Percentiles rank a stretch among this genome's conserved stretches.
Conservation (phyloP, 2,888 invertebrate species). For the Stenurella melanura region DNA sequence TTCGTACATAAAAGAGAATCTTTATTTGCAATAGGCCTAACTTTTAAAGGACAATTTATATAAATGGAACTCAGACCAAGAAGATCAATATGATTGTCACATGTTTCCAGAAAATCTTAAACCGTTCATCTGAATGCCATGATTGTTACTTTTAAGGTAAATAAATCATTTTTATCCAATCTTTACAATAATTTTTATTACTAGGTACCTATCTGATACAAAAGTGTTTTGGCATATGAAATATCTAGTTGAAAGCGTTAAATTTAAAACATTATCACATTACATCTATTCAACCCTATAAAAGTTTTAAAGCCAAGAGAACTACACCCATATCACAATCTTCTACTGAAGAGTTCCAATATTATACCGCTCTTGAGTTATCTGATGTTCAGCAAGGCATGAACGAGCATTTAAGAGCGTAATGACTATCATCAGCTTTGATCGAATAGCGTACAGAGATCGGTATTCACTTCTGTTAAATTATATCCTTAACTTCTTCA, state of each 20-base stretch:
- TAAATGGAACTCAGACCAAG: too few species aligned
- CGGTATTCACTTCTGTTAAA: conserved; percentile 42
- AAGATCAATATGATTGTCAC: too few species aligned
- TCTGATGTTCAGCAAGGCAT: conserved; percentile 47
- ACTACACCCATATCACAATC: conserved; percentile 18
- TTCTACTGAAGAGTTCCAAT: conserved; percentile 4
- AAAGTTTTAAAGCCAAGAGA: conserved; percentile 11
- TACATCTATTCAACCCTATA: conserved; percentile 11
- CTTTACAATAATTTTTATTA: too few species aligned
- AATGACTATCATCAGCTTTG: conserved; percentile 68
- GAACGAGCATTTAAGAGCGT: conserved; percentile 62
- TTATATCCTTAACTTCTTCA: conserved; percentile 40
- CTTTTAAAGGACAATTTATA: too few species aligned
- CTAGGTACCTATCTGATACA: too few species aligned
- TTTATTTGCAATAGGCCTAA: too few species aligned
- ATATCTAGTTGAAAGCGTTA: background rate
- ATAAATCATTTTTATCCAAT: too few species aligned
- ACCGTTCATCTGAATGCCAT: too few species aligned
- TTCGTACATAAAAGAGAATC: too few species aligned
- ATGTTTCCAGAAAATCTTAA: too few species aligned
- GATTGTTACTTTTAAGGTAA: too few species aligned
- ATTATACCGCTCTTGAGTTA: conserved; percentile 9
- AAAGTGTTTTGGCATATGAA: too few species aligned
- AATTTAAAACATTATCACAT: background rate
- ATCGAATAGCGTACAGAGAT: conserved; percentile 60